A percentile compares a stretch with the other conserved stretches of the same genome.
Conservation (phyloP, 2,797 vertebrate species). For the Todus mexicanus region DNA sequence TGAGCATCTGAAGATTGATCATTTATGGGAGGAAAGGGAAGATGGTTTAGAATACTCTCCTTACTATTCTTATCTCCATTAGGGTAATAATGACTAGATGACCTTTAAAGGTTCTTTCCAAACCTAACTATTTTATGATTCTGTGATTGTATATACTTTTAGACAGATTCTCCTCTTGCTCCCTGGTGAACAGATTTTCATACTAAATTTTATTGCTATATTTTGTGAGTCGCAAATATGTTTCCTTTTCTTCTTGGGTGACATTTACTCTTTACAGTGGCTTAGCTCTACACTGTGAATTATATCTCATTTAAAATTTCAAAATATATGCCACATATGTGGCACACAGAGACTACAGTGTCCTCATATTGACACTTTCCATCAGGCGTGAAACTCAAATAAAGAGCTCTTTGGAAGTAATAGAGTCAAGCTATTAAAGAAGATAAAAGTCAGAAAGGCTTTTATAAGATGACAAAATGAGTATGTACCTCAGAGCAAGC, state of each 20-base stretch:
- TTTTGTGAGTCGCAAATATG: neutral
- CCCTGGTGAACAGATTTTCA: neutral
- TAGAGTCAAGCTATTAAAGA: neutral
- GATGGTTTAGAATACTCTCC: neutral
- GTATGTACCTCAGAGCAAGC: neutral
- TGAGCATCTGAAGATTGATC: neutral
- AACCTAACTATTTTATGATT: neutral
- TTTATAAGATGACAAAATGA: neutral
- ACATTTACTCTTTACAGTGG: neutral
- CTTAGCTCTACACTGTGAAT: neutral
- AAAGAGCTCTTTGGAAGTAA: neutral
- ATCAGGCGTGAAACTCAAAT: neutral
- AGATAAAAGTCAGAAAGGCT: constrained; percentile 5
- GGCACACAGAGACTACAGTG: neutral
- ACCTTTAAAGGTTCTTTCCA: neutral
- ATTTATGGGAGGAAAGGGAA: neutral
- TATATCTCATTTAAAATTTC: neutral
- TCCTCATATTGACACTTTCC: neutral
- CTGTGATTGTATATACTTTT: neutral
- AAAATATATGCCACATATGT: neutral
- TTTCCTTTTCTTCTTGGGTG: neutral
- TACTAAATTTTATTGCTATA: neutral
- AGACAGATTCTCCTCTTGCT: neutral
- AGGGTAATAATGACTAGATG: neutral
- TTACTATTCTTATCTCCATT: neutral